These are phyloP conservation scores for Neolamprologus ventralis DNA, from an alignment of 2,113 vertebrate species.

Conservation along the genomic window DNA sequence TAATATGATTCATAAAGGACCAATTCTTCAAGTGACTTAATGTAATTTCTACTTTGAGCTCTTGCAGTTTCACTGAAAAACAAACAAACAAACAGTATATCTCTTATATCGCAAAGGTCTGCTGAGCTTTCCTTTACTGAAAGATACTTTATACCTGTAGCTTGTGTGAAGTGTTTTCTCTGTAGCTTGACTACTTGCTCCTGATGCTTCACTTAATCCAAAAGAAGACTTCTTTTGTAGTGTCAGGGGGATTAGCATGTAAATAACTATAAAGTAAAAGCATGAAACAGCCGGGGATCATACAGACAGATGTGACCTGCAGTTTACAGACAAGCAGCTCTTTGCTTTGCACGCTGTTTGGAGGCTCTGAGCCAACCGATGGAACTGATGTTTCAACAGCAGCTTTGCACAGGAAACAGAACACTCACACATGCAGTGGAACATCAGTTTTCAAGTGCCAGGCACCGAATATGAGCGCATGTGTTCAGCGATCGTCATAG, in stretches of 20 bases:
- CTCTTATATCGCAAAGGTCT: neutral
- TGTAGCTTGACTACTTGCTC: neutral
- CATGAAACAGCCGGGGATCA: neutral
- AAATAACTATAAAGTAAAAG: neutral
- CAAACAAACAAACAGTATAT: neutral
- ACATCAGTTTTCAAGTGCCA: neutral
- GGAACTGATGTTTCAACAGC: conserved; percentile 23
- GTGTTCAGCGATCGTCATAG: neutral
- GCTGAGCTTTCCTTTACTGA: neutral
- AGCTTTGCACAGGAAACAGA: conserved; percentile 13
- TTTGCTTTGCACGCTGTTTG: neutral
- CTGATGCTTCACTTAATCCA: neutral
- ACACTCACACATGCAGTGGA: neutral
- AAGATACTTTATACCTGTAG: neutral
- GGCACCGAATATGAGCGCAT: neutral
- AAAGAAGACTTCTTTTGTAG: neutral
- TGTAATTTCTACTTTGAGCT: conserved; percentile 8
- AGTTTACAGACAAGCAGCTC: neutral
- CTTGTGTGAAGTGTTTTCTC: neutral
- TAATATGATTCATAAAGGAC: neutral
- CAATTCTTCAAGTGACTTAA: neutral
- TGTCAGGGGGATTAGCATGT: conserved; percentile 1
- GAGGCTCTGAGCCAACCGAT: neutral
- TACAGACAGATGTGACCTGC: neutral
- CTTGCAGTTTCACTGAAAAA: conserved; percentile 29